These are phyloP conservation scores for Nomada fabriciana DNA, from an alignment of 2,888 invertebrate genomes.

Conservation along the genomic window DNA sequence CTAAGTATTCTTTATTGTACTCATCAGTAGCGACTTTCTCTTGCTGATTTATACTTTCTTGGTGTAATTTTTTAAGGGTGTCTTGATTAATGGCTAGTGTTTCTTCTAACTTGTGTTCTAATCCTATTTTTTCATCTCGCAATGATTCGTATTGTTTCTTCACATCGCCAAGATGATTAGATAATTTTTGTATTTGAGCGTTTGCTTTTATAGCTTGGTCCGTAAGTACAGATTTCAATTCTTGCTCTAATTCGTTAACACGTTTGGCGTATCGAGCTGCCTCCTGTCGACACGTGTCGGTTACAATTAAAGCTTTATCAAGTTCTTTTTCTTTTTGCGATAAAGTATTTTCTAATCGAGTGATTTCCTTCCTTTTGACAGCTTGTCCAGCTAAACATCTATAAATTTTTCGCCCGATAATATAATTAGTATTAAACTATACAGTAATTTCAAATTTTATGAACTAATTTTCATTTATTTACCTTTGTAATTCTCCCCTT, in stretches of 20 bases:
- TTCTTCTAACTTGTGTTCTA: constrained; percentile 77
- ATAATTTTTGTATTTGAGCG: constrained; percentile 78
- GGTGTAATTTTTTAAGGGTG: constrained; percentile 72
- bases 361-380: constrained; percentile 85
- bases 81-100: constrained; percentile 77
- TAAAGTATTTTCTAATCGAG: constrained; percentile 83
- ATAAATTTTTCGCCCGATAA: constrained; percentile 34
- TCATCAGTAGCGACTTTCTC: constrained; percentile 75
- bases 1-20: constrained; percentile 81
- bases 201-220: constrained; percentile 80
- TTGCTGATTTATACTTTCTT: constrained; percentile 74
- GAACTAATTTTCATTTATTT: constrained; percentile 16
- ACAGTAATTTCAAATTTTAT: neutral
- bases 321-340: constrained; percentile 82
- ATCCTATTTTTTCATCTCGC: constrained; percentile 72
- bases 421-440: constrained; percentile 56
- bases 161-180: constrained; percentile 77
- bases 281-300: constrained; percentile 76
- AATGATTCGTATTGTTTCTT: constrained; percentile 76
- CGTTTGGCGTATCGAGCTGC: constrained; percentile 77
- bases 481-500: constrained; percentile 84
- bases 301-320: constrained; percentile 73
- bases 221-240: constrained; percentile 79
- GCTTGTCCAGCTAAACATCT: constrained; percentile 84
- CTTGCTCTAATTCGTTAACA: constrained; percentile 78